Evolutionary conservation across 2,888 invertebrate genomes (phyloP).

Genomic region (Tetramorium bicarinatum): DNA sequence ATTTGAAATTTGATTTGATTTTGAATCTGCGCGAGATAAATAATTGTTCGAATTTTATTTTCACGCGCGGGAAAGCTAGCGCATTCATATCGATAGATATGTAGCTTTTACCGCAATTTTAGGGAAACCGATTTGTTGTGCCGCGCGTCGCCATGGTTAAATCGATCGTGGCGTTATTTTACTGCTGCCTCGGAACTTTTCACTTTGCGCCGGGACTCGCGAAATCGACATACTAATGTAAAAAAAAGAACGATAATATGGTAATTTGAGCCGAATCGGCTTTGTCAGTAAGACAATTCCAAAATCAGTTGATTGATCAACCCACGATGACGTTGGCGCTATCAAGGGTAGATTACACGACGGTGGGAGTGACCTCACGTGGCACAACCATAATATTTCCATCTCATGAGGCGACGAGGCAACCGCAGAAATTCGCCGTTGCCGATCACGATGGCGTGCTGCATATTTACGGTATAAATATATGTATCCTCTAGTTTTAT

Average conservation of each 20-base stretch:
- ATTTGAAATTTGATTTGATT: not conserved
- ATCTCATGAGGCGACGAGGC: conserved; percentile 87
- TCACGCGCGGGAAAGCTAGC: not conserved
- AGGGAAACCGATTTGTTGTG: conserved; percentile 24
- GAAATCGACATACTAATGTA: not conserved
- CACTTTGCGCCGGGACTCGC: not conserved
- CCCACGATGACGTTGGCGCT: conserved; percentile 92
- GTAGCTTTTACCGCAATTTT: not conserved
- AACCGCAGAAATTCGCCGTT: conserved; percentile 90
- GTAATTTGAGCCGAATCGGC: not conserved
- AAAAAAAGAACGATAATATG: not conserved
- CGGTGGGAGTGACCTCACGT: conserved; percentile 92
- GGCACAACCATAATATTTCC: conserved; percentile 94
- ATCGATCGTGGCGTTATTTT: conserved; percentile 69
- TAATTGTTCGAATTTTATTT: not conserved
- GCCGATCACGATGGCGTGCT: conserved; percentile 95
- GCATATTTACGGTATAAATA: conserved; percentile 87
- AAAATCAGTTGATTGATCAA: conserved; percentile 1
- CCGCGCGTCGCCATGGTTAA: conserved; percentile 75
- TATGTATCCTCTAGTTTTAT: not conserved
- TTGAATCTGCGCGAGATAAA: not conserved
- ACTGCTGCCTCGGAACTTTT: not conserved
- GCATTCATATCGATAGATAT: conserved; percentile 16
- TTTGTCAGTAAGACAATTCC: not conserved
- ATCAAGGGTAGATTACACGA: conserved; percentile 93